These are phyloP conservation scores for Limnephilus marmoratus DNA, from an alignment of 2,888 invertebrate species.

Conservation along the genomic window DNA sequence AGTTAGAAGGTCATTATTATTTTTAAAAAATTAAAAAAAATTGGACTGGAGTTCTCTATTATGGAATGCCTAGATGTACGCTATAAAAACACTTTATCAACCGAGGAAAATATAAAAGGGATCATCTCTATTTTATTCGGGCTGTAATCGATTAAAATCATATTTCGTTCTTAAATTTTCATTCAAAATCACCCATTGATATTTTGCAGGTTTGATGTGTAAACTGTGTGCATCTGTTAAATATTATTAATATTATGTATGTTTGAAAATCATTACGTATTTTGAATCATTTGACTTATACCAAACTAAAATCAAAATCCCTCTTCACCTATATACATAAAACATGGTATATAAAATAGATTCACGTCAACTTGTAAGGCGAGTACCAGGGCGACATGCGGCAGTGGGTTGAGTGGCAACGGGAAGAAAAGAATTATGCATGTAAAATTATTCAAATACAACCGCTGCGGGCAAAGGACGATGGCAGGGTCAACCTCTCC, in stretches of 20 bases:
- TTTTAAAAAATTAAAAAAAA: too few species aligned
- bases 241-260: too few species aligned
- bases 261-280: neutral
- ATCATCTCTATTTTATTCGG: neutral
- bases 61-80: neutral
- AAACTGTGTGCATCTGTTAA: neutral
- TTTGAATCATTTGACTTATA: neutral
- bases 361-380: neutral
- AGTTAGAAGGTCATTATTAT: too few species aligned
- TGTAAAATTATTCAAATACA: slow-evolving; percentile 62
- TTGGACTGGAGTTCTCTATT: too few species aligned
- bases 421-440: slow-evolving; percentile 59
- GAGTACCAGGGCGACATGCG: neutral
- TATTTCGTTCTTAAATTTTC: too few species aligned
- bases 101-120: neutral
- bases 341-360: slow-evolving; percentile 8
- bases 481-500: slow-evolving; percentile 5
- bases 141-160: neutral
- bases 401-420: neutral
- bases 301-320: neutral
- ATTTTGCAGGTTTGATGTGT: neutral
- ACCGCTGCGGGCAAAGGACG: slow-evolving; percentile 20
- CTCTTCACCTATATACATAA: neutral
- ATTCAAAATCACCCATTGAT: too few species aligned
- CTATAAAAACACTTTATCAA: neutral